A percentile compares a stretch with the other conserved stretches of the same genome.
Evolutionary conservation across 1,140 invertebrate genomes (phyloP).

Genomic region (Aphidius gifuensis): DNA sequence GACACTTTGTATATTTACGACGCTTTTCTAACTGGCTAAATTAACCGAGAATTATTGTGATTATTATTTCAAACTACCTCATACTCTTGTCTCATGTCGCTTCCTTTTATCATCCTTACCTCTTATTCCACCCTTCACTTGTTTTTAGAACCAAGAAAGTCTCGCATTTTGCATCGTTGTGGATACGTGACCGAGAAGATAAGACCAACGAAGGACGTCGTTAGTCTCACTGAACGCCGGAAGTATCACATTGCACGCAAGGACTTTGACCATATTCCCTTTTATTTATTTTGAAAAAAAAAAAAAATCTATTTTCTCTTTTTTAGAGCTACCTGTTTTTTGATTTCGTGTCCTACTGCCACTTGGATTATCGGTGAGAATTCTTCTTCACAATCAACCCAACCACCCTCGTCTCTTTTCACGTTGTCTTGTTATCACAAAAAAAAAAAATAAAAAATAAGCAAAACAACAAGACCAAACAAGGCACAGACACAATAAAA

Average conservation of each 20-base stretch:
- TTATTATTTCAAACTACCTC: constrained; percentile 41
- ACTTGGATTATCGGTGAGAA: constrained; percentile 14
- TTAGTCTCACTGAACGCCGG: constrained; percentile 48
- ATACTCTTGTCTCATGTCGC: neutral
- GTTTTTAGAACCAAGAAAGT: constrained; percentile 27
- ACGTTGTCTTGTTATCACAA: no score
- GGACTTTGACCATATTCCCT: constrained; percentile 33
- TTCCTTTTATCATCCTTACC: constrained; percentile 20
- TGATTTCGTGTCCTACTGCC: constrained; percentile 14
- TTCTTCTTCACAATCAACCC: neutral
- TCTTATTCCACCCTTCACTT: constrained; percentile 40
- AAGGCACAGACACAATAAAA: no score
- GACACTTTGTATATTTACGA: constrained; percentile 47
- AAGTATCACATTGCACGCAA: constrained; percentile 53
- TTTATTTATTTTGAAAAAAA: neutral
- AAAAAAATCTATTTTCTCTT: constrained; percentile 28
- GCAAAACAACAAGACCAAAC: no score
- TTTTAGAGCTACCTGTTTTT: constrained; percentile 13
- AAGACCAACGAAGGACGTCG: constrained; percentile 48
- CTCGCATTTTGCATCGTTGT: constrained; percentile 25
- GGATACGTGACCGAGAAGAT: constrained; percentile 51
- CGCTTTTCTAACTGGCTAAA: constrained; percentile 43
- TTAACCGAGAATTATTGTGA: constrained; percentile 49
- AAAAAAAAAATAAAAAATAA: no score
- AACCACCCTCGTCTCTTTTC: neutral